phyloP scores from a whole-genome alignment of 2,888 invertebrate genomes.

The Clusia tigrina region DNA sequence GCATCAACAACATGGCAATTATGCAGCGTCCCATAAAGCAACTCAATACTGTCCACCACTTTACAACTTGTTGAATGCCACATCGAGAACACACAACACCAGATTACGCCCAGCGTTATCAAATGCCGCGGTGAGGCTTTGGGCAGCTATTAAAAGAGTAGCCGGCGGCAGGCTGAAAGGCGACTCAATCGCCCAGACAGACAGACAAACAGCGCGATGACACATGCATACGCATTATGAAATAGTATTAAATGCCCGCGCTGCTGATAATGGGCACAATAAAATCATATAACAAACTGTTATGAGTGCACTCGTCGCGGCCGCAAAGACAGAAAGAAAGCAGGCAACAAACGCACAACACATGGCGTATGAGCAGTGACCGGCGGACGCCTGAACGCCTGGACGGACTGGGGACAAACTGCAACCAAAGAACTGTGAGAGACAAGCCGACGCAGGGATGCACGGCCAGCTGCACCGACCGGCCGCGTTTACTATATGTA shows the following conservation, averaged over 20 bases:
- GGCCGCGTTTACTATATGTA: neutral
- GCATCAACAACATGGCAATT: neutral
- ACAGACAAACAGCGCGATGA: neutral
- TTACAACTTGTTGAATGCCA: constrained; percentile 6
- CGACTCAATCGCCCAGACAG: too few relatives aligned
- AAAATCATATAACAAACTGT: constrained; percentile 55
- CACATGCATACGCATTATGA: neutral
- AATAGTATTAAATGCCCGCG: constrained; percentile 21
- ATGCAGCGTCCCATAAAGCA: neutral
- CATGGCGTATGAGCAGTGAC: too few relatives aligned
- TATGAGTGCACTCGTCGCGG: neutral
- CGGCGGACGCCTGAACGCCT: too few relatives aligned
- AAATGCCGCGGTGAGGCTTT: constrained; percentile 1
- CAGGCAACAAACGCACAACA: too few relatives aligned
- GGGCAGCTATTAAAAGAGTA: neutral
- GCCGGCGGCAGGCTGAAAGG: neutral
- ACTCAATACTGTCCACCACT: neutral
- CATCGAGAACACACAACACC: neutral
- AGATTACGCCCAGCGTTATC: neutral
- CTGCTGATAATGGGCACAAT: constrained; percentile 44
- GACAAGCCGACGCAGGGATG: constrained; percentile 3
- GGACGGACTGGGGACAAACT: neutral
- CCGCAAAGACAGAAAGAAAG: too few relatives aligned
- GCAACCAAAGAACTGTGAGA: neutral
- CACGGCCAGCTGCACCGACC: constrained; percentile 8